phyloP scores from a whole-genome alignment of 2,797 vertebrate genomes.

The Chloroceryle inda region DNA sequence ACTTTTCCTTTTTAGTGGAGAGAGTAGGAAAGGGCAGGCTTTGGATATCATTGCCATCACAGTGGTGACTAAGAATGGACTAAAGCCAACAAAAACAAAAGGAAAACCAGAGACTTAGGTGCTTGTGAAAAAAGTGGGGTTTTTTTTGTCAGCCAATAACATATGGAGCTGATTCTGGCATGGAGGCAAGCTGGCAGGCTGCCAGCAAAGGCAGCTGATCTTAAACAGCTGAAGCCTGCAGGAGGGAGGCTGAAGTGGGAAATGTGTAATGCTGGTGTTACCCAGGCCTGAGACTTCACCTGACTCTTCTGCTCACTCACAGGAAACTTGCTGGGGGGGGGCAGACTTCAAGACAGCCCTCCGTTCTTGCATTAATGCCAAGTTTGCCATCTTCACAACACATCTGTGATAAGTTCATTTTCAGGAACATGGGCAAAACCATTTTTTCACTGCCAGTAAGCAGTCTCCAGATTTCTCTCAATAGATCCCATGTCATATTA shows the following conservation, averaged over 20 bases:
- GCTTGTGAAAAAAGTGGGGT: background rate
- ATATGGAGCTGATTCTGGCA: background rate
- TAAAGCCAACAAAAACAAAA: conserved; percentile 22
- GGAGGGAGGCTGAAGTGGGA: background rate
- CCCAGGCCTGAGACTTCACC: background rate
- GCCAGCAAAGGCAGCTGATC: background rate
- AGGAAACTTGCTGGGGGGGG: background rate
- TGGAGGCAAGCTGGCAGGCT: background rate
- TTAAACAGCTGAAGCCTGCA: background rate
- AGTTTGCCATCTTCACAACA: background rate
- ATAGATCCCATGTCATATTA: background rate
- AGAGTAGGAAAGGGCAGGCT: background rate
- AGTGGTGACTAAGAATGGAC: background rate
- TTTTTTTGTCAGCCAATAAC: background rate
- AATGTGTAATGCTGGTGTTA: background rate
- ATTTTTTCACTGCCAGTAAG: background rate
- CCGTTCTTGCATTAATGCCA: background rate
- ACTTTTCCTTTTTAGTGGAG: background rate
- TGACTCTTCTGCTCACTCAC: background rate
- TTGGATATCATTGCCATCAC: background rate
- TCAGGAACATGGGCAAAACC: background rate
- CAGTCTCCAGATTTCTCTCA: background rate
- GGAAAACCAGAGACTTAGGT: background rate
- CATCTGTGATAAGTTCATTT: background rate
- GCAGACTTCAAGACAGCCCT: background rate